Evolutionary conservation across 2,113 vertebrate species (phyloP), one percentile per base, ranked within the genome.

Genomic region (Pangasianodon gigas): DNA sequence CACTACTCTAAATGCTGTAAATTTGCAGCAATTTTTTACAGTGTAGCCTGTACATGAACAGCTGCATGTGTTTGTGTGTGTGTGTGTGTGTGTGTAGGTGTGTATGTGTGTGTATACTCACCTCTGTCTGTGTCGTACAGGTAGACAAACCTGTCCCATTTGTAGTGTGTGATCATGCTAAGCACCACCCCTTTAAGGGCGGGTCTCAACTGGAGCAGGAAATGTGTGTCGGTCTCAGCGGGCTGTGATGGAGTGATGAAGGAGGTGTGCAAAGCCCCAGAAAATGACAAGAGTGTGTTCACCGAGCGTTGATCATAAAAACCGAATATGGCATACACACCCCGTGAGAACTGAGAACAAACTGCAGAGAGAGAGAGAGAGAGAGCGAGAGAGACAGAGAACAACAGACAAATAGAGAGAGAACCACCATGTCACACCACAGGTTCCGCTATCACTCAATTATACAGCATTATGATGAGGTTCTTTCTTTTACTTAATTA

Each of bases 241-340:
- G 98, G 98, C 92, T 98, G 98, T 94, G 98, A 99, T 74, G 98
- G 98, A 0, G 98, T 99, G 95, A 99, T 96, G 93, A 99, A 99
- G 92, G 98, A 99, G 0, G 98, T 99, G 94, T 99, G 98, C 88
- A 99, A 97, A 8, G 98, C 98, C 29, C 98, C 98, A 51, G 98
- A 99, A 96, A 99, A 99, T 0, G 98, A 99, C 0, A 98, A 98
- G 95, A 99, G 95, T 18, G 98, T 99, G 94, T 99, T 99, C 98
- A 99, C 98, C 80, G 98, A 99, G 97, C 97, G 98, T 95, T 97
- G 97, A 94, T 99, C 98, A 82, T 99, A 99, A 96, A 99, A 99
- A 95, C 98, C 98, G 93, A 99, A 98, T 95, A 99, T 99, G 93
- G 98, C 98, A 92, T 99, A 99, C 86, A 99, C 98, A 93, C 98